Evolutionary conservation across 1,140 invertebrate species (phyloP).

Genomic region (Papilio glaucus): DNA sequence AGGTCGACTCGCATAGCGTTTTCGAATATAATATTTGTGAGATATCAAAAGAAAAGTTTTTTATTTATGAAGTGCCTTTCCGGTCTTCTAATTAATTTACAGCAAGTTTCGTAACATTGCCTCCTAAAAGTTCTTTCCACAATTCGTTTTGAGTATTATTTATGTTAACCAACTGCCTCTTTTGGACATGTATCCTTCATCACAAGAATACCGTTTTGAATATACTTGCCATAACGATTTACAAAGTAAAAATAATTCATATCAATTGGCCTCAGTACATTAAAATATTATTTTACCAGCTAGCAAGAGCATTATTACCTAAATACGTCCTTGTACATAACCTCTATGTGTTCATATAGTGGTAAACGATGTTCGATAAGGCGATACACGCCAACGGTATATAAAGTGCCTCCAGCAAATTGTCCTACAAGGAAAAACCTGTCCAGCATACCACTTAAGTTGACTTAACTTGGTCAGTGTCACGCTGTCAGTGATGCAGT

Average conservation of each 20-base stretch:
- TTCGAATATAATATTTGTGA: not conserved
- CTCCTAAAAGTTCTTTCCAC: too few species aligned
- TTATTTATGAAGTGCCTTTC: too few species aligned
- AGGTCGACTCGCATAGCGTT: not conserved
- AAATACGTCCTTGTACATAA: not conserved
- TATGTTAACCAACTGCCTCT: too few species aligned
- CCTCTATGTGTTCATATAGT: not conserved
- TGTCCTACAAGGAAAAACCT: slow-evolving; percentile 26
- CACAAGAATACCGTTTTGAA: too few species aligned
- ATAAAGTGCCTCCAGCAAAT: not conserved
- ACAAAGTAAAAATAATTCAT: too few species aligned
- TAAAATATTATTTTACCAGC: not conserved
- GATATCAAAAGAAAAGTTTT: not conserved
- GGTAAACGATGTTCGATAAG: not conserved
- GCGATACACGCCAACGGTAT: not conserved
- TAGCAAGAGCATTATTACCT: not conserved
- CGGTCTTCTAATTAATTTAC: too few species aligned
- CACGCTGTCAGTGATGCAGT: not conserved
- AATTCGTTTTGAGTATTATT: too few species aligned
- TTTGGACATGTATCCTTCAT: too few species aligned
- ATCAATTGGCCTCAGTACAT: not conserved
- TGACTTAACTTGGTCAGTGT: not conserved
- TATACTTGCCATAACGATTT: too few species aligned
- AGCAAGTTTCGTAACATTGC: too few species aligned
- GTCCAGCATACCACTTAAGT: not conserved